These are phyloP conservation scores for Papilio helenus DNA, from an alignment of 1,140 invertebrate species.

Conservation along the genomic window DNA sequence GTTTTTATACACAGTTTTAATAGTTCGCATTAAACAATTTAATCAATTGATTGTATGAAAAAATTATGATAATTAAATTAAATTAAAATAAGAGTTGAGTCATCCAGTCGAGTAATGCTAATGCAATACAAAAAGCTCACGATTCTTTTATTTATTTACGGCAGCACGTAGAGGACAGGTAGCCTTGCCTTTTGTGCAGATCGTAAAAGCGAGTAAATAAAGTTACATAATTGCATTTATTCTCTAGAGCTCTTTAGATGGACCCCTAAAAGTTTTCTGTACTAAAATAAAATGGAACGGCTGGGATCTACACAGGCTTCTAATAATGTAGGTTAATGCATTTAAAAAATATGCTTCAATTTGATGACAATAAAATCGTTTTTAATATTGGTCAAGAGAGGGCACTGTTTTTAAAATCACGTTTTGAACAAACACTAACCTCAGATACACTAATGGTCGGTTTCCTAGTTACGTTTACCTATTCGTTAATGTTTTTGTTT, in stretches of 20 bases:
- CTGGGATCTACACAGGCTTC: neutral
- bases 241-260: slow-evolving; percentile 22
- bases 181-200: slow-evolving; percentile 25
- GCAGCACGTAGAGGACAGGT: slow-evolving; percentile 27
- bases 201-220: slow-evolving; percentile 28
- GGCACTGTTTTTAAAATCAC: neutral
- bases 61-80: neutral
- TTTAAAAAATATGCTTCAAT: neutral
- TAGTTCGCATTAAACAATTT: neutral
- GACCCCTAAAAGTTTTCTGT: slow-evolving; percentile 11
- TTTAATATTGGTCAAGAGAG: neutral
- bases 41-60: neutral
- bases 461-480: no score
- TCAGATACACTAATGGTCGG: no score
- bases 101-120: slow-evolving; percentile 8
- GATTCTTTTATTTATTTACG: slow-evolving; percentile 32
- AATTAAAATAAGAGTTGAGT: neutral
- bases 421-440: no score
- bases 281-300: neutral
- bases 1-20: neutral
- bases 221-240: slow-evolving; percentile 38
- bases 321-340: neutral
- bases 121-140: slow-evolving; percentile 18
- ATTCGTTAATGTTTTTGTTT: no score
- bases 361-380: neutral